These are phyloP conservation scores for Amphimallon solstitiale DNA, from an alignment of 2,888 invertebrate genomes.

Conservation along the genomic window DNA sequence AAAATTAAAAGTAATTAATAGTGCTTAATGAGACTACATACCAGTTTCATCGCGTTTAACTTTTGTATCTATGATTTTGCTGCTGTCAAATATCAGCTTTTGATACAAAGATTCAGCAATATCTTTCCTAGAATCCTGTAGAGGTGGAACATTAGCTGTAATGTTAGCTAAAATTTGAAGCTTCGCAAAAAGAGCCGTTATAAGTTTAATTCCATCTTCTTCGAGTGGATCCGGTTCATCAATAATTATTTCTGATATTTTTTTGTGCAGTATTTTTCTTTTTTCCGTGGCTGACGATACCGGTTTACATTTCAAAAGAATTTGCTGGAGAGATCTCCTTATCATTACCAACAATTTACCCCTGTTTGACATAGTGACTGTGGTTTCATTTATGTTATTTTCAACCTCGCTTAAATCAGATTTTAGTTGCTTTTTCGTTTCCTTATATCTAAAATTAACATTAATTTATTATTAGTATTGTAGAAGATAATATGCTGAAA, in stretches of 20 bases:
- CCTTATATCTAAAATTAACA: conserved; percentile 29
- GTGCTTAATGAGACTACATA: background rate
- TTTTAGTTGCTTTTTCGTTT: conserved; percentile 24
- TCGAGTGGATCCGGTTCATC: conserved; percentile 25
- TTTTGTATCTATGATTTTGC: conserved; percentile 27
- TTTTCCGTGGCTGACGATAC: background rate
- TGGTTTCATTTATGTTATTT: conserved; percentile 20
- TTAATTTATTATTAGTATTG: background rate
- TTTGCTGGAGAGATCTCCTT: conserved; percentile 30
- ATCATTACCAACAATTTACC: conserved; percentile 33
- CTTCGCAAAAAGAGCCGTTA: conserved; percentile 10
- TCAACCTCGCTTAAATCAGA: conserved; percentile 1
- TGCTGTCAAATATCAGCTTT: conserved; percentile 19
- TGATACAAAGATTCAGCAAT: conserved; percentile 27
- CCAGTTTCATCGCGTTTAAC: conserved; percentile 15
- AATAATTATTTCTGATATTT: conserved; percentile 6
- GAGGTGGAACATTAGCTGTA: conserved; percentile 11
- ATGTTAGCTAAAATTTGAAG: conserved; percentile 15
- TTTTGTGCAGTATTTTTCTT: conserved; percentile 10
- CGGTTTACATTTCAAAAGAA: conserved; percentile 18
- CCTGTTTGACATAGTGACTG: conserved; percentile 14
- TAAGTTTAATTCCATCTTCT: conserved; percentile 32
- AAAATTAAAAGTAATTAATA: no score
- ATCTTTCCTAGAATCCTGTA: conserved; percentile 22
- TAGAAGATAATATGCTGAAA: background rate